Percentiles rank a stretch among this genome's conserved stretches.
These are phyloP conservation scores for Aphaenogaster floridana DNA, from an alignment of 1,140 invertebrate genomes.

Conservation along the genomic window DNA sequence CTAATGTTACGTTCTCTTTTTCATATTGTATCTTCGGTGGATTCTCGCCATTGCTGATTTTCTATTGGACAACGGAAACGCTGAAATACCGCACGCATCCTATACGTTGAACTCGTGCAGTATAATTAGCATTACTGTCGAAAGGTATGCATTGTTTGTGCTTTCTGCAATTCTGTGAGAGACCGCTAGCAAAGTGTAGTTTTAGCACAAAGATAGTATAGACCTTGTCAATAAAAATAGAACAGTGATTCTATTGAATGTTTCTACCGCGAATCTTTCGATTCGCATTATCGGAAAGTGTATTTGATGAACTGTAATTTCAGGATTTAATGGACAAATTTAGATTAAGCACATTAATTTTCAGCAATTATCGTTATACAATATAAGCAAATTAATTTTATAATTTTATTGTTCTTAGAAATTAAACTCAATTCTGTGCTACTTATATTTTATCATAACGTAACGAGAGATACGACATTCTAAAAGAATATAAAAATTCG, in stretches of 20 bases:
- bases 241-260: slow-evolving; percentile 25
- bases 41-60: slow-evolving; percentile 15
- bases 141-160: slow-evolving; percentile 73
- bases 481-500: neutral
- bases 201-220: slow-evolving; percentile 12
- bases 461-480: neutral
- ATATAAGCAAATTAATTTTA: neutral
- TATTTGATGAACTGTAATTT: slow-evolving; percentile 7
- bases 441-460: neutral
- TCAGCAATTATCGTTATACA: neutral
- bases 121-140: slow-evolving; percentile 41
- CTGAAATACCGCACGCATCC: slow-evolving; percentile 28
- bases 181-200: neutral
- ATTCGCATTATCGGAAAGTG: slow-evolving; percentile 9
- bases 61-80: slow-evolving; percentile 35
- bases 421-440: neutral
- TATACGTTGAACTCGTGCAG: slow-evolving; percentile 50
- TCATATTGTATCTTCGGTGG: slow-evolving; percentile 28
- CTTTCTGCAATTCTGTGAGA: slow-evolving; percentile 51
- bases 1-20: slow-evolving; percentile 44
- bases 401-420: neutral
- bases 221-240: slow-evolving; percentile 55
- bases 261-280: slow-evolving; percentile 17
- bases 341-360: neutral
- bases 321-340: neutral